phyloP scores from a whole-genome alignment of 2,888 invertebrate genomes.

The Cataglyphis albicans region DNA sequence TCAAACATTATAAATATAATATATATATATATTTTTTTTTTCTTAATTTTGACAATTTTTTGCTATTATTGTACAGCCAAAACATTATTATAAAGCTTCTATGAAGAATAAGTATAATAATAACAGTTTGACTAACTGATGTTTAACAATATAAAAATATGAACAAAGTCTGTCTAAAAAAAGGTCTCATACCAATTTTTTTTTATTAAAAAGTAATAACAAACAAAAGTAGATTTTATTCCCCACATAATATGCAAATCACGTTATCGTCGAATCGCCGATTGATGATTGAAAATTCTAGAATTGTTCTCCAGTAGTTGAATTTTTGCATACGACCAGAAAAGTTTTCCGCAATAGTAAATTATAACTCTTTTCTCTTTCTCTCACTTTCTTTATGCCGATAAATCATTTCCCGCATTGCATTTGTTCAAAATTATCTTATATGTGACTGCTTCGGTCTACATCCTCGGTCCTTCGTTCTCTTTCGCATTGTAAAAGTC shows the following conservation, averaged over 20 bases:
- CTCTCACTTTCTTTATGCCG: not conserved
- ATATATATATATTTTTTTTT: too few species aligned
- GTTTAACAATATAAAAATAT: not conserved
- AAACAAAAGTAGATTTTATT: not conserved
- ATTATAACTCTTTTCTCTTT: not conserved
- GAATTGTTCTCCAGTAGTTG: conserved; percentile 16
- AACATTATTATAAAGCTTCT: not conserved
- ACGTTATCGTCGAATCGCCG: not conserved
- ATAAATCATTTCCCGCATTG: conserved; percentile 30
- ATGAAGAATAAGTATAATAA: not conserved
- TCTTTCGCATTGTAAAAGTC: conserved; percentile 3
- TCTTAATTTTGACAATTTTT: too few species aligned
- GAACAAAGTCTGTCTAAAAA: not conserved
- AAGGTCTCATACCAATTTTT: not conserved
- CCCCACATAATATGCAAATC: not conserved
- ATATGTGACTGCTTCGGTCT: not conserved
- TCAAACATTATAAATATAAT: too few species aligned
- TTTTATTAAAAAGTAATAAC: not conserved
- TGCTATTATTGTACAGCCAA: too few species aligned
- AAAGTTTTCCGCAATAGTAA: conserved; percentile 6
- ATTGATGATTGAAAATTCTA: conserved; percentile 5
- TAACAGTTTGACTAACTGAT: not conserved
- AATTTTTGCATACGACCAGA: not conserved
- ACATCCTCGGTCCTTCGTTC: not conserved
- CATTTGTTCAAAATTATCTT: conserved; percentile 14